Evolutionary conservation across 2,888 invertebrate species (phyloP).

Genomic region (Deilephila elpenor): DNA sequence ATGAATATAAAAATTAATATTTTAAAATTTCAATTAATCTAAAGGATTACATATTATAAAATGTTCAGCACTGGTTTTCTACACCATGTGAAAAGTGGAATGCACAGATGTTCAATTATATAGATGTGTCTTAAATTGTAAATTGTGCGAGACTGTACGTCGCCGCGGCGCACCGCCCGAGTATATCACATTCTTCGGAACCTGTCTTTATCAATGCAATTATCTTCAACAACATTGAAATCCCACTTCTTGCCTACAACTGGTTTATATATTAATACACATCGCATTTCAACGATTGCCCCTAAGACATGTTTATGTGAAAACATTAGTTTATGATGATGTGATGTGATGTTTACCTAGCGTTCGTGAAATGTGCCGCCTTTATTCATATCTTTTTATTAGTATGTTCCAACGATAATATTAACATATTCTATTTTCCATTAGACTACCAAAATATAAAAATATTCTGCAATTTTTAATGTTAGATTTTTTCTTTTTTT

Average conservation of each 20-base stretch:
- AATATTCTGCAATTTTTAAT: no score
- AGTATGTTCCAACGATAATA: no score
- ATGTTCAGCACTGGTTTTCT: background rate
- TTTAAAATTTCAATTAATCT: no score
- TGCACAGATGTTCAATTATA: slow-evolving; percentile 34
- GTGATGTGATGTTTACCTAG: background rate
- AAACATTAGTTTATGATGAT: slow-evolving; percentile 12
- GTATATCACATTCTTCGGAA: slow-evolving; percentile 26
- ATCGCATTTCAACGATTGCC: slow-evolving; percentile 16
- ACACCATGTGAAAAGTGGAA: background rate
- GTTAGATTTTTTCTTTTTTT: background rate
- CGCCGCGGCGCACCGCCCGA: background rate
- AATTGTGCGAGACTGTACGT: slow-evolving; percentile 19
- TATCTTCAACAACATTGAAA: slow-evolving; percentile 21
- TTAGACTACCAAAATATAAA: no score
- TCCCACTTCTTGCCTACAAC: slow-evolving; percentile 17
- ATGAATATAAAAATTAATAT: no score
- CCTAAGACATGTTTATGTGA: slow-evolving; percentile 14
- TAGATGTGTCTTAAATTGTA: slow-evolving; percentile 32
- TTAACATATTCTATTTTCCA: no score
- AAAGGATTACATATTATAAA: no score
- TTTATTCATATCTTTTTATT: background rate
- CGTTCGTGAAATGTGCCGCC: background rate
- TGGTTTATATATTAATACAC: slow-evolving; percentile 25
- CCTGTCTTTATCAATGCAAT: slow-evolving; percentile 26